A percentile compares a stretch with the other conserved stretches of the same genome.
These are phyloP conservation scores for Rhipidura dahli DNA, from an alignment of 2,113 vertebrate genomes.

Conservation along the genomic window DNA sequence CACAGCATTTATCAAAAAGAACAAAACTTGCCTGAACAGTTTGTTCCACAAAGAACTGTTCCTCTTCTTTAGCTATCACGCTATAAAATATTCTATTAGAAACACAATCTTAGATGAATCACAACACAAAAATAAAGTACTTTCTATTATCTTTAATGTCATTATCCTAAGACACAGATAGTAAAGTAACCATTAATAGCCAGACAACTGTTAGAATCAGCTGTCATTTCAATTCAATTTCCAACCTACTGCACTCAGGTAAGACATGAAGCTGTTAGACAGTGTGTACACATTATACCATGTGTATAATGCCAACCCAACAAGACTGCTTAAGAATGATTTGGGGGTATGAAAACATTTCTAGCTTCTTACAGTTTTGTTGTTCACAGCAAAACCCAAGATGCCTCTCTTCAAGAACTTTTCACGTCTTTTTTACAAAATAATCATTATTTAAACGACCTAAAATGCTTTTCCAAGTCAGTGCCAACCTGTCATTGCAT, in stretches of 20 bases:
- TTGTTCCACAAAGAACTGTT: background rate
- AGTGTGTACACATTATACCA: rapidly evolving
- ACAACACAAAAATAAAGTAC: background rate
- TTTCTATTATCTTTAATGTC: background rate
- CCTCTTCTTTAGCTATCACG: background rate
- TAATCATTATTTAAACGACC: background rate
- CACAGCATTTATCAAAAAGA: background rate
- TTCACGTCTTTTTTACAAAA: background rate
- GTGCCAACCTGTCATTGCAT: background rate
- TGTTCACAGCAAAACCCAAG: background rate
- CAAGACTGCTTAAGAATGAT: background rate
- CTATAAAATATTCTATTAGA: background rate
- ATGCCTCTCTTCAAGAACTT: background rate
- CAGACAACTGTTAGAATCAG: background rate
- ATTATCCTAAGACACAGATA: background rate
- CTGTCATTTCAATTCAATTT: background rate
- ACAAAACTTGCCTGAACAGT: background rate
- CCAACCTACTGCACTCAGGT: background rate
- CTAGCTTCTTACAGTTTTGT: background rate
- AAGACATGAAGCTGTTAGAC: background rate
- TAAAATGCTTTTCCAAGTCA: background rate
- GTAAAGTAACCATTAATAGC: background rate
- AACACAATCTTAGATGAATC: background rate
- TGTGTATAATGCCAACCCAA: background rate
- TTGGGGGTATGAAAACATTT: rapidly evolving